These are phyloP conservation scores for Fragum fragum DNA, from an alignment of 2,888 invertebrate genomes.

Conservation along the genomic window DNA sequence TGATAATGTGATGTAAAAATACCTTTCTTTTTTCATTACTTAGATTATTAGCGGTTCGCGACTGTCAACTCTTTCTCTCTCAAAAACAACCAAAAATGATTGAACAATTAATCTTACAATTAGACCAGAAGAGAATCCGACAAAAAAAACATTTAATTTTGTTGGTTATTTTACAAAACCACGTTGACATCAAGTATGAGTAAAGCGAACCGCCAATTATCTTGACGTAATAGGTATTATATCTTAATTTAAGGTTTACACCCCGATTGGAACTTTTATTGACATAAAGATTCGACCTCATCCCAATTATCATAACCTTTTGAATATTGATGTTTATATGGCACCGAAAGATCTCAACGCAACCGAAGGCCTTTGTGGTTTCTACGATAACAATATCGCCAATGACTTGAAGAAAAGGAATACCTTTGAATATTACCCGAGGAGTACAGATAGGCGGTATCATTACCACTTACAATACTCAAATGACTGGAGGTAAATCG, in stretches of 20 bases:
- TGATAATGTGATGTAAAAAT: too few relatives aligned
- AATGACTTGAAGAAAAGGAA: slow-evolving; percentile 20
- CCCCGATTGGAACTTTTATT: slow-evolving; percentile 12
- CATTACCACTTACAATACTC: background rate
- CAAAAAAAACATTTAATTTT: too few relatives aligned
- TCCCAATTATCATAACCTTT: background rate
- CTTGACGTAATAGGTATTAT: too few relatives aligned
- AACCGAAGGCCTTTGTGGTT: slow-evolving; percentile 18
- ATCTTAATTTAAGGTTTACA: background rate
- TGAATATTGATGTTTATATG: slow-evolving; percentile 16
- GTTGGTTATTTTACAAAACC: too few relatives aligned
- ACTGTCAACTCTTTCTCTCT: too few relatives aligned
- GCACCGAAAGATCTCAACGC: slow-evolving; percentile 9
- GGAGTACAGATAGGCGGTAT: background rate
- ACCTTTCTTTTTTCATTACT: too few relatives aligned
- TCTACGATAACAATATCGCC: background rate
- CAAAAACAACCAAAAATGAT: too few relatives aligned
- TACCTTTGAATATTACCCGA: background rate
- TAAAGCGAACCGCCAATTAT: too few relatives aligned
- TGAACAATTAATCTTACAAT: too few relatives aligned
- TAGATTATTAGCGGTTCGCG: too few relatives aligned
- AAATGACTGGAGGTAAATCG: slow-evolving; percentile 6
- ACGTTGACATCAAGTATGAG: too few relatives aligned
- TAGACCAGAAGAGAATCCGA: too few relatives aligned
- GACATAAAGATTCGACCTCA: background rate